Evolutionary conservation across 2,888 invertebrate species (phyloP).

Genomic region (Drosophila imparisetae): DNA sequence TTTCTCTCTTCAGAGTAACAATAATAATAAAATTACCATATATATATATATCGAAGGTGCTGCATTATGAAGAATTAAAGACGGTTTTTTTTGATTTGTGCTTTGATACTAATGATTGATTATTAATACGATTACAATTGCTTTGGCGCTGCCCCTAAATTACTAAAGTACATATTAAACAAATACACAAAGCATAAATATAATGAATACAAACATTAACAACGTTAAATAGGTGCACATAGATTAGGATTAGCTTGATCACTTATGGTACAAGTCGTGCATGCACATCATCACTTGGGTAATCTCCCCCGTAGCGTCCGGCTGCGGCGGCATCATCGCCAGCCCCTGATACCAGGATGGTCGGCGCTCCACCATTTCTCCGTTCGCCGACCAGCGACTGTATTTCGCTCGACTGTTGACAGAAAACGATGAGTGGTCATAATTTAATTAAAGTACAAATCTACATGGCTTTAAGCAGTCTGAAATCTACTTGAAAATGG

Average conservation of each 20-base stretch:
- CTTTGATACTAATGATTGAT: background rate
- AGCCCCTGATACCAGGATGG: slow-evolving; percentile 65
- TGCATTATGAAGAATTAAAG: background rate
- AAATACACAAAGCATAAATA: background rate
- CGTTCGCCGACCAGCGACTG: slow-evolving; percentile 56
- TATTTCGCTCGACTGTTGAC: slow-evolving; percentile 62
- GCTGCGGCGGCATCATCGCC: slow-evolving; percentile 68
- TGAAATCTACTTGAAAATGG: background rate
- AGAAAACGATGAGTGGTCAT: background rate
- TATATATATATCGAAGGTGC: no score
- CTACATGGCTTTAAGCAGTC: background rate
- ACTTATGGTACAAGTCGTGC: slow-evolving; percentile 80
- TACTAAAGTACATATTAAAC: background rate
- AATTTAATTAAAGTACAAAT: background rate
- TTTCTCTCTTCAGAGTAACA: background rate
- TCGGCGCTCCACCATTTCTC: slow-evolving; percentile 37
- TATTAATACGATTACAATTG: slow-evolving; percentile 2
- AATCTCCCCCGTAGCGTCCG: slow-evolving; percentile 66
- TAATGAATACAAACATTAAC: slow-evolving; percentile 3
- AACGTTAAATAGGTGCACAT: background rate
- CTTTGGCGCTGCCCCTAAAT: slow-evolving; percentile 12
- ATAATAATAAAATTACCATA: background rate
- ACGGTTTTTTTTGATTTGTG: background rate
- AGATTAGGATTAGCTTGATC: background rate
- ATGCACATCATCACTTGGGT: slow-evolving; percentile 77